Evolutionary conservation across 2,113 vertebrate species (phyloP), one percentile per base, ranked within the genome.

Genomic region (Chaenocephalus aceratus): DNA sequence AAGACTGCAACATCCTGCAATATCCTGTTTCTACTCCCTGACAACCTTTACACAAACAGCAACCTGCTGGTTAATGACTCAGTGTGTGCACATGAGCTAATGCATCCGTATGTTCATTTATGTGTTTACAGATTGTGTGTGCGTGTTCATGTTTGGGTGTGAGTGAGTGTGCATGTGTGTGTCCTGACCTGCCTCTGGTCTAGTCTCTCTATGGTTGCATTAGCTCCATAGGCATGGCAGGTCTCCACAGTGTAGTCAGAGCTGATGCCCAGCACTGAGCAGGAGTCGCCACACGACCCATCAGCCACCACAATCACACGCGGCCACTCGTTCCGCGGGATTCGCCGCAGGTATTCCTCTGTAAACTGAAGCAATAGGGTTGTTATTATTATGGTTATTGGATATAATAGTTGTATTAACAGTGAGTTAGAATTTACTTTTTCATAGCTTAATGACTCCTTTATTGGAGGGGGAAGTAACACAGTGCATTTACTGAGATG

Each of bases 221-320:
- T 96, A 23, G 93, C 91, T 75, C 94, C 91, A 4, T 93, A 93
- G 52, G 89, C 94, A 49, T 95, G 94, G 67, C 95, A 96, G 75
- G 95, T 95, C 79, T 96, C 93, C 51, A 93, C 91, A 1, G 64
- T 90, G 41, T 94, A 93, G 64, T 95, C 94, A 2, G 92, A 89
- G 88, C 90, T 96, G 87, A 96, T 94, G 30, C 94, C 91, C 82
- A 95, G 85, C 70, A 93, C 92, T 0, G 91, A 94, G 80, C 94
- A 95, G n/a, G 94, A 94, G 79, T 96, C 94, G 11, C 94, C 94
- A 52, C 90, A 93, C 0, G 94, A 95, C 56, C 94, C 92, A 9
- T 95, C 92, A 2, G 90, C 94, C 85, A 94, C 88, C n/a, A 95
- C 83, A 18, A 92, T 88, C 30, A 96, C 93, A 26, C 95, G 88